phyloP scores from a whole-genome alignment of 2,113 vertebrate species.

The Alligator sinensis region DNA sequence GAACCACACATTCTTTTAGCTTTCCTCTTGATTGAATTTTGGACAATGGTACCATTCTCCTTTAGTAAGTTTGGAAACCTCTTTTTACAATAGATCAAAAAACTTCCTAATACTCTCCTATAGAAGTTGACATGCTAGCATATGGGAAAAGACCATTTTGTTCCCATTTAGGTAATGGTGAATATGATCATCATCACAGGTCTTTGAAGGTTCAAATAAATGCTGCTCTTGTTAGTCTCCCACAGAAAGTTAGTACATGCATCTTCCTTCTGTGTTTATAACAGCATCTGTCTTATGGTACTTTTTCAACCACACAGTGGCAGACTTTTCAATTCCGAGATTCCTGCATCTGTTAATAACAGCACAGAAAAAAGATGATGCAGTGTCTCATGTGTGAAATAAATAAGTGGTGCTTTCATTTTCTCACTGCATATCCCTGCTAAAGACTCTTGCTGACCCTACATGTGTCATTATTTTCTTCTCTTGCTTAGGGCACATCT shows the following conservation, averaged over 20 bases:
- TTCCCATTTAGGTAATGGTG: slow-evolving; percentile 20
- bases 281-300: neutral
- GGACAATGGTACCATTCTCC: no score
- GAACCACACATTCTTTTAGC: neutral
- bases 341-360: neutral
- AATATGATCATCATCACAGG: slow-evolving; percentile 35
- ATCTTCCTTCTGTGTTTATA: neutral
- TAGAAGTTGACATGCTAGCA: neutral
- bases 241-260: neutral
- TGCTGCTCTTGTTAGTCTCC: neutral
- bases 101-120: neutral
- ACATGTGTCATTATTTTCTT: accelerated
- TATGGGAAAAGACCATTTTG: neutral
- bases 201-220: neutral
- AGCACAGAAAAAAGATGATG: neutral
- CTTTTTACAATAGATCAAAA: neutral
- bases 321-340: neutral
- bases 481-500: neutral
- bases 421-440: neutral
- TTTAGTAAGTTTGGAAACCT: neutral
- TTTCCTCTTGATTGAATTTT: neutral
- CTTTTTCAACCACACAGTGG: neutral
- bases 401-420: neutral
- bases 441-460: neutral
- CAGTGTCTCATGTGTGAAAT: neutral